Evolutionary conservation across 2,797 vertebrate genomes (phyloP).

Genomic region (Takifugu ocellatus): DNA sequence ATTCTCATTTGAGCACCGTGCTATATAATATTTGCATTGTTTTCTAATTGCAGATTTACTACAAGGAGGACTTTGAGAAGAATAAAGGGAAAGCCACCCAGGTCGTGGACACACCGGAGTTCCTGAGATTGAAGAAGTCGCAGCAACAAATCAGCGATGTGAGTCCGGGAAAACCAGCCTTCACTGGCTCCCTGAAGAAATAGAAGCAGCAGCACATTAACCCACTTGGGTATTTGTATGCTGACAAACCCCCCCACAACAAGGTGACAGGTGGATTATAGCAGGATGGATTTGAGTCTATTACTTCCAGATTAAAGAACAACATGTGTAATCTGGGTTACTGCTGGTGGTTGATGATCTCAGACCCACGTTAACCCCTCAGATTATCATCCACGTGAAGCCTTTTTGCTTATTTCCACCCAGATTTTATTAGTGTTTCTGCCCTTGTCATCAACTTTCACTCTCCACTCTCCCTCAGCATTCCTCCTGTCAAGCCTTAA

Average conservation of each 20-base stretch:
- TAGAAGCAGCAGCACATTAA: not conserved
- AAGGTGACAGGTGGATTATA: constrained; percentile 1
- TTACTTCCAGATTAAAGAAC: constrained; percentile 21
- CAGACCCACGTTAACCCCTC: constrained; percentile 6
- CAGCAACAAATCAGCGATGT: constrained; percentile 98
- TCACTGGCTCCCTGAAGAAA: not conserved
- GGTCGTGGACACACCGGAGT: constrained; percentile 90
- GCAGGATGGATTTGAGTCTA: not conserved
- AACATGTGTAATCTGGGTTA: constrained; percentile 31
- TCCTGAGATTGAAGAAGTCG: constrained; percentile 94
- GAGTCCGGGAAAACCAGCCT: constrained; percentile 46
- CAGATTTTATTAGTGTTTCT: not conserved
- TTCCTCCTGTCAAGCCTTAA: constrained; percentile 3
- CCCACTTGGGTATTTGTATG: not conserved
- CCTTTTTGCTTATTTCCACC: not conserved
- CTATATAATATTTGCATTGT: not conserved
- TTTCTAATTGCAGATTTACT: constrained; percentile 80
- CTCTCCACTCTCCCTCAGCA: not conserved
- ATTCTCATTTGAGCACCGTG: not conserved
- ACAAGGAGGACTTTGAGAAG: constrained; percentile 98
- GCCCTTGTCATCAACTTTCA: not conserved
- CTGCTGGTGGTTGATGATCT: constrained; percentile 5
- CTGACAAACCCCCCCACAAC: constrained; percentile 16
- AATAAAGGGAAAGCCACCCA: constrained; percentile 93
- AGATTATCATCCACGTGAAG: constrained; percentile 5